phyloP scores from a whole-genome alignment of 2,797 vertebrate species.

The Sebastes nivosus region DNA sequence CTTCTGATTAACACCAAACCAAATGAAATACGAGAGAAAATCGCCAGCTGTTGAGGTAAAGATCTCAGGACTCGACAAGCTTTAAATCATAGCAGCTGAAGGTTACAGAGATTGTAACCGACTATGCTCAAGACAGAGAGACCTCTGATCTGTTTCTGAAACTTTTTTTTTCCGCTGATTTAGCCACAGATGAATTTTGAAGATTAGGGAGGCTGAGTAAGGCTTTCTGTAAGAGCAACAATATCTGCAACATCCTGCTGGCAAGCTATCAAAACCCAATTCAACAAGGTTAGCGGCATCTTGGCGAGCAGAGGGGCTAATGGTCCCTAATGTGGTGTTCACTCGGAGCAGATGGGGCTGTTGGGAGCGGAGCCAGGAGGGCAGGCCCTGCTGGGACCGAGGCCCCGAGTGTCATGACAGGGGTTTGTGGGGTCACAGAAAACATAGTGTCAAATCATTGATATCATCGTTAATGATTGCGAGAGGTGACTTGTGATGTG shows the following conservation, averaged over 20 bases:
- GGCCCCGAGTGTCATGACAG: conserved; percentile 34
- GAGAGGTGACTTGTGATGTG: conserved; percentile 55
- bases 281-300: conserved; percentile 62
- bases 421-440: conserved; percentile 41
- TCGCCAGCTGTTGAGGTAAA: conserved; percentile 32
- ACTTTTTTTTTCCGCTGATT: conserved; percentile 4
- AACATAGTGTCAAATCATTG: conserved; percentile 64
- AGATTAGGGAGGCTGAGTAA: conserved; percentile 4
- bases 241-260: conserved; percentile 38
- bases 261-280: conserved; percentile 38
- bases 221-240: conserved; percentile 27
- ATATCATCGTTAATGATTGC: conserved; percentile 49
- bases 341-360: conserved; percentile 79
- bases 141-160: conserved; percentile 7
- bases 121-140: background rate
- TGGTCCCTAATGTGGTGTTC: conserved; percentile 74
- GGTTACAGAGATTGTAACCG: background rate
- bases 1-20: conserved; percentile 1
- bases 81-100: background rate
- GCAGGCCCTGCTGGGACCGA: conserved; percentile 40
- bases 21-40: conserved; percentile 1
- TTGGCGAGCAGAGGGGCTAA: conserved; percentile 49
- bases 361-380: conserved; percentile 70
- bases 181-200: background rate
- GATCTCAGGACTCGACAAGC: conserved; percentile 1